These are phyloP conservation scores for Carassius auratus DNA, from an alignment of 2,113 vertebrate species.

Conservation along the genomic window DNA sequence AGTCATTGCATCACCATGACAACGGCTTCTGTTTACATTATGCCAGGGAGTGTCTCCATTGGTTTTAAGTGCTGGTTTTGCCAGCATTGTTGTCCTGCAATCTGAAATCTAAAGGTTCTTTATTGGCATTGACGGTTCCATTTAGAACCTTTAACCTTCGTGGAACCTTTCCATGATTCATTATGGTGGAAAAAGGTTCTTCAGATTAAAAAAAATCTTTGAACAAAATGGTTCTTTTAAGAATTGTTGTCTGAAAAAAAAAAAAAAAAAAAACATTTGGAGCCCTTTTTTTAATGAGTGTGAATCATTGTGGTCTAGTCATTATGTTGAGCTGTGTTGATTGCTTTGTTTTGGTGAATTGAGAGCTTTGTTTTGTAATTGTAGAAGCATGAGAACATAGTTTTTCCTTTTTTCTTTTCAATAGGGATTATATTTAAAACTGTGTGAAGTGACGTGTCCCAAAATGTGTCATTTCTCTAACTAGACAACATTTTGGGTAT, in stretches of 20 bases:
- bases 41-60: neutral
- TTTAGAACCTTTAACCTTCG: neutral
- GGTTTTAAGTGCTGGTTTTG: neutral
- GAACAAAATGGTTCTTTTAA: neutral
- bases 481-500: neutral
- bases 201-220: neutral
- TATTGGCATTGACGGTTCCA: neutral
- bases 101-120: neutral
- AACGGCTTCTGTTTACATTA: conserved; percentile 45
- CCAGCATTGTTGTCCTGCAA: neutral
- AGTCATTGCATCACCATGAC: conserved; percentile 22
- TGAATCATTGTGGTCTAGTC: neutral
- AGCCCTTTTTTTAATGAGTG: neutral
- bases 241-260: neutral
- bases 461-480: neutral
- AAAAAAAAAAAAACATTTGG: neutral
- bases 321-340: neutral
- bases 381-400: conserved; percentile 18
- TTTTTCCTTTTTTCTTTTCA: neutral
- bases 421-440: neutral
- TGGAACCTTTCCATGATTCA: neutral
- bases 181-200: neutral
- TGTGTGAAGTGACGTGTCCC: neutral
- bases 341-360: neutral
- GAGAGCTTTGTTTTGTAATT: conserved; percentile 10